Conservation (phyloP, 2,113 vertebrate genomes). For the Ictalurus punctatus region DNA sequence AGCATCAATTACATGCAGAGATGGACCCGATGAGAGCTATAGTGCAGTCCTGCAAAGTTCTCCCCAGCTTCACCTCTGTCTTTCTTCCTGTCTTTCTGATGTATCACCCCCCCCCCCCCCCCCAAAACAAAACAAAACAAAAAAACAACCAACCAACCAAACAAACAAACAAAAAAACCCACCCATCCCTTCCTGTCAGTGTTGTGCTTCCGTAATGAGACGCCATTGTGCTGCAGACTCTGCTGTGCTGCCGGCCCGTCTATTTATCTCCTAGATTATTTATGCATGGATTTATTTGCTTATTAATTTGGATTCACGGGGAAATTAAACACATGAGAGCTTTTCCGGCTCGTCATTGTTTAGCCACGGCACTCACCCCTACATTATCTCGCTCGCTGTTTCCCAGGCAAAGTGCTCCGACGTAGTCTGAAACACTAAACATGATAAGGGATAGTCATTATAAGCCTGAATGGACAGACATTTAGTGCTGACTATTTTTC, state of each 20-base stretch:
- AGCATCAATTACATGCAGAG: constrained; percentile 53
- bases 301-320: constrained; percentile 55
- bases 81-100: constrained; percentile 4
- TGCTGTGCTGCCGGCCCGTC: constrained; percentile 32
- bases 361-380: constrained; percentile 29
- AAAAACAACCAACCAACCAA: too few species aligned
- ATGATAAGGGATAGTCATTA: constrained; percentile 41
- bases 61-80: background rate
- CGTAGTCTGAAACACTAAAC: constrained; percentile 25
- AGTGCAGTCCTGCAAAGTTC: constrained; percentile 11
- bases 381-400: constrained; percentile 29
- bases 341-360: constrained; percentile 45
- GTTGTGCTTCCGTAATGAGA: constrained; percentile 47
- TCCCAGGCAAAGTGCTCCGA: background rate
- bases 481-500: constrained; percentile 26
- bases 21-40: constrained; percentile 32
- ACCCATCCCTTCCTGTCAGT: constrained; percentile 24
- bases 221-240: constrained; percentile 40
- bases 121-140: background rate
- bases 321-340: constrained; percentile 54
- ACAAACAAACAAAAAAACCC: background rate
- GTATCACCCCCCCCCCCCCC: background rate
- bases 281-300: constrained; percentile 56
- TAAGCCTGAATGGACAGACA: constrained; percentile 23
- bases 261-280: constrained; percentile 59